Evolutionary conservation across 92 coral and sea anemone genomes (phyloP).

Genomic region (Galaxea fascicularis): DNA sequence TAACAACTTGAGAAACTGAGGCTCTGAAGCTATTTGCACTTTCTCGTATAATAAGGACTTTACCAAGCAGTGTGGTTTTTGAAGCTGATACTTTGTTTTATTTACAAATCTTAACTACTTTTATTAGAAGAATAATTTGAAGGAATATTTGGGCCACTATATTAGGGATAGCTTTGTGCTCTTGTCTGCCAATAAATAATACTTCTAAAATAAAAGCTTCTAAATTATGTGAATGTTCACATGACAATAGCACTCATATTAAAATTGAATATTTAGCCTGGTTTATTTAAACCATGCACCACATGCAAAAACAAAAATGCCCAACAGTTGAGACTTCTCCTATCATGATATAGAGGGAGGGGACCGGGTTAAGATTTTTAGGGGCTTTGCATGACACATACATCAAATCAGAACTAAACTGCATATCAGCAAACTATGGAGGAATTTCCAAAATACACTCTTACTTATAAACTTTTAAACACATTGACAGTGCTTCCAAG

Average conservation of each 20-base stretch:
- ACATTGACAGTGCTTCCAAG: no score
- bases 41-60: no score
- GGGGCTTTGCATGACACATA: neutral
- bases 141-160: neutral
- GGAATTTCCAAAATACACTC: no score
- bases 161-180: neutral
- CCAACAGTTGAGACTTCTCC: conserved; percentile 1
- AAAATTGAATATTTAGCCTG: neutral
- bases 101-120: neutral
- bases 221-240: neutral
- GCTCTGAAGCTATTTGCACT: no score
- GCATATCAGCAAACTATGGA: neutral
- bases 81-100: no score
- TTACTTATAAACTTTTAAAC: no score
- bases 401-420: neutral
- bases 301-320: neutral
- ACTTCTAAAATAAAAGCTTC: neutral
- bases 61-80: no score
- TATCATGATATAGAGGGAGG: no score
- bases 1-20: no score
- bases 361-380: neutral
- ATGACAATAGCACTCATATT: neutral
- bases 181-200: neutral
- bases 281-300: neutral
- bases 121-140: neutral